phyloP scores from a whole-genome alignment of 2,888 invertebrate species.

The Peribatodes rhomboidaria region DNA sequence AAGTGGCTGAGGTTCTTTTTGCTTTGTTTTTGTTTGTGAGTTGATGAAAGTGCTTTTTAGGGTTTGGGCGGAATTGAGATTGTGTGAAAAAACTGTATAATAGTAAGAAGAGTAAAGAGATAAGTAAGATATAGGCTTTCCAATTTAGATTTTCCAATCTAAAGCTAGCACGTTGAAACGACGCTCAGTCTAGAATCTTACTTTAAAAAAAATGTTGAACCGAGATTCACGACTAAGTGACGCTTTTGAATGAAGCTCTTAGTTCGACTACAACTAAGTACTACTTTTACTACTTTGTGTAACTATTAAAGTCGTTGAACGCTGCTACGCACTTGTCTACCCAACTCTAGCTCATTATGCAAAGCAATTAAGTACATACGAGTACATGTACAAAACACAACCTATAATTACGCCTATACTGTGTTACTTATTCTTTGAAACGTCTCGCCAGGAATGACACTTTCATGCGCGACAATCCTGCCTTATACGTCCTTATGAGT shows the following conservation, averaged over 20 bases:
- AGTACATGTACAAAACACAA: not conserved
- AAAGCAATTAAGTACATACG: not conserved
- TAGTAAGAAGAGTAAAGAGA: no score
- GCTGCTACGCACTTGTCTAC: no score
- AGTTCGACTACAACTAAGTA: no score
- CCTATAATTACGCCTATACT: not conserved
- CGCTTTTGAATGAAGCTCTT: no score
- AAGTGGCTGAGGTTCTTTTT: slow-evolving; percentile 42
- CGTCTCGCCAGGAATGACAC: slow-evolving; percentile 12
- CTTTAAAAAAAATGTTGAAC: no score
- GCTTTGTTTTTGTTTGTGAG: slow-evolving; percentile 41
- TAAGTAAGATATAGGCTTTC: not conserved
- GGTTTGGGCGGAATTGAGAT: not conserved
- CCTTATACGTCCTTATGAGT: slow-evolving; percentile 40
- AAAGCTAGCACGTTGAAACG: no score
- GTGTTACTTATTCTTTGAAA: not conserved
- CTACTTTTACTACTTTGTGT: no score
- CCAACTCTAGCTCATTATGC: not conserved
- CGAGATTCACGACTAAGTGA: no score
- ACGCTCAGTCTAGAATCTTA: no score
- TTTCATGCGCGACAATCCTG: slow-evolving; percentile 21
- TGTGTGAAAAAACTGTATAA: not conserved
- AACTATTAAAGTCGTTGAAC: no score
- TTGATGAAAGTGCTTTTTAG: slow-evolving; percentile 3
- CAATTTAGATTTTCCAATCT: not conserved